Evolutionary conservation across 2,113 vertebrate species (phyloP).

Genomic region (Sarotherodon lohbergeri): DNA sequence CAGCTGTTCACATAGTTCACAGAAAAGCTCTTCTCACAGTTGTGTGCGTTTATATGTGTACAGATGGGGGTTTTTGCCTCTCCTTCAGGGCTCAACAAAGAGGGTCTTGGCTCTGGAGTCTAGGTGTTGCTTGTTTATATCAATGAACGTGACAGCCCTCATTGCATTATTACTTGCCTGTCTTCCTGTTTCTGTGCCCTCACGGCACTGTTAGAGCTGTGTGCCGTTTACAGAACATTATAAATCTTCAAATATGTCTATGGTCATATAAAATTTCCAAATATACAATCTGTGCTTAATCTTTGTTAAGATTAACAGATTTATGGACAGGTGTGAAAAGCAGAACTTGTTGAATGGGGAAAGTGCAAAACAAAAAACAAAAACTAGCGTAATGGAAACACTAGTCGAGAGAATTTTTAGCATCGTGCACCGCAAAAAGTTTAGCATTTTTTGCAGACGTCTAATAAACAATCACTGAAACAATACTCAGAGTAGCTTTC

Average conservation of each 20-base stretch:
- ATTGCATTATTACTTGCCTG: conserved; percentile 30
- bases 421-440: conserved; percentile 24
- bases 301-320: background rate
- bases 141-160: conserved; percentile 16
- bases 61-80: background rate
- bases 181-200: conserved; percentile 11
- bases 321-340: background rate
- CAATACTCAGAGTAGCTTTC: conserved; percentile 54
- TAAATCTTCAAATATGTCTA: background rate
- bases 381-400: background rate
- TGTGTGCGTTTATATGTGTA: conserved; percentile 7
- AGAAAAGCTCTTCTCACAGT: conserved; percentile 66
- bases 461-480: conserved; percentile 44
- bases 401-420: background rate
- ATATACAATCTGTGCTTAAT: background rate
- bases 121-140: conserved; percentile 20
- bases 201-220: background rate
- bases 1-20: conserved; percentile 67
- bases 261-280: background rate
- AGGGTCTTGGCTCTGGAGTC: background rate
- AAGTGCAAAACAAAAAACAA: background rate
- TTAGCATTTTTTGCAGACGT: conserved; percentile 38
- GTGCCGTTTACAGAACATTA: background rate
- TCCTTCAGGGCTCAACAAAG: background rate
- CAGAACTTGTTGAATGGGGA: background rate